phyloP scores from a whole-genome alignment of 2,113 vertebrate genomes.

The Capreolus pygargus region DNA sequence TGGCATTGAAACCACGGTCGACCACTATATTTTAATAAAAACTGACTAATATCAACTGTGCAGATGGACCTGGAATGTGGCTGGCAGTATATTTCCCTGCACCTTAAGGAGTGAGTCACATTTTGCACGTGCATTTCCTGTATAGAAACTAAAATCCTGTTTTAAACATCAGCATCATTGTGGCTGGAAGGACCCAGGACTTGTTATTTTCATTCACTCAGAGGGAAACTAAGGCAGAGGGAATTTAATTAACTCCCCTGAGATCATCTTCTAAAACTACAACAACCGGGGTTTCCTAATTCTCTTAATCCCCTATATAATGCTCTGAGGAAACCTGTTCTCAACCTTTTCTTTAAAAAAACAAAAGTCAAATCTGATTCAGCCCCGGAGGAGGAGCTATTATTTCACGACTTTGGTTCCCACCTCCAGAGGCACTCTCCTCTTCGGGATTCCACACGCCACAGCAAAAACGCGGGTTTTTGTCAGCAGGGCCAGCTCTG shows the following conservation, averaged over 20 bases:
- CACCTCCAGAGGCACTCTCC: neutral
- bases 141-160: neutral
- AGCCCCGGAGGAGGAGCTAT: neutral
- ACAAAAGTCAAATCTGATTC: neutral
- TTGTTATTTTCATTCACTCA: slow-evolving; percentile 9
- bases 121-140: neutral
- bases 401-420: neutral
- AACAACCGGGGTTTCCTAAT: neutral
- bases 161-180: neutral
- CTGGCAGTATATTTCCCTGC: neutral
- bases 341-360: neutral
- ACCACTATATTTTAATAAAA: neutral
- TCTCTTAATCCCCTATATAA: neutral
- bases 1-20: neutral
- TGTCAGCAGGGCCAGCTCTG: neutral
- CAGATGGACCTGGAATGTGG: neutral
- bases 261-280: slow-evolving; percentile 28
- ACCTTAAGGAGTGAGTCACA: neutral
- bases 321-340: neutral
- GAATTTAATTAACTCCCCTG: neutral
- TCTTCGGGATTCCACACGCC: too few species aligned
- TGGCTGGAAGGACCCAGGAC: neutral
- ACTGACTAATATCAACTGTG: neutral
- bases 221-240: slow-evolving; percentile 20
- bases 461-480: neutral